Evolutionary conservation across 2,888 invertebrate species (phyloP).

Genomic region (Eupithecia tripunctaria): DNA sequence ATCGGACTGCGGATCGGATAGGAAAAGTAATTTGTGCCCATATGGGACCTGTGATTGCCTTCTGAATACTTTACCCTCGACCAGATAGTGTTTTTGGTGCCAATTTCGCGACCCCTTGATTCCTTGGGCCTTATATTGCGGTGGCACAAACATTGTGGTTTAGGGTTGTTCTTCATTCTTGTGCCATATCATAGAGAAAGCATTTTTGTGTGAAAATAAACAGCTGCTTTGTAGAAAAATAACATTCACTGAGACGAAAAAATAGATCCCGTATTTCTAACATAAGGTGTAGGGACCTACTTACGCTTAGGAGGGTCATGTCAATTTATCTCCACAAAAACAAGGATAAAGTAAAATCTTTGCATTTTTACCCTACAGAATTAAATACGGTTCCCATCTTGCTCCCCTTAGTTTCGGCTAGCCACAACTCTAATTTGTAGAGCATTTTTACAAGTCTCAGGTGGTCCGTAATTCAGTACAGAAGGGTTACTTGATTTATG

Average conservation of each 20-base stretch:
- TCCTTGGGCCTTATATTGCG: slow-evolving; percentile 64
- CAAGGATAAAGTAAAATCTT: neutral
- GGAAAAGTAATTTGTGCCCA: slow-evolving; percentile 83
- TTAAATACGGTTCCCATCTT: slow-evolving; percentile 25
- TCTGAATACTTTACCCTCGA: slow-evolving; percentile 72
- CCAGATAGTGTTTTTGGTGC: slow-evolving; percentile 72
- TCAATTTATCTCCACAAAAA: slow-evolving; percentile 2
- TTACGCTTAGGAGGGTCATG: neutral
- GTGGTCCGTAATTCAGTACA: slow-evolving; percentile 76
- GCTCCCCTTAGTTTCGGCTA: slow-evolving; percentile 49
- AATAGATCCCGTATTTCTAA: slow-evolving; percentile 1
- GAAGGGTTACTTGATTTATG: slow-evolving; percentile 83
- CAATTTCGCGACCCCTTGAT: slow-evolving; percentile 68
- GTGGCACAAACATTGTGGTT: slow-evolving; percentile 58
- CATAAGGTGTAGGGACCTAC: neutral
- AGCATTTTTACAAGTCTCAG: slow-evolving; percentile 82
- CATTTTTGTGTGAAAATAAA: slow-evolving; percentile 22
- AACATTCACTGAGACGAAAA: neutral
- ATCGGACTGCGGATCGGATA: slow-evolving; percentile 70
- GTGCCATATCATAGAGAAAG: neutral
- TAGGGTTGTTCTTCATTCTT: slow-evolving; percentile 39
- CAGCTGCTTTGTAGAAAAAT: slow-evolving; percentile 12
- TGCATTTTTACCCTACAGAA: slow-evolving; percentile 12
- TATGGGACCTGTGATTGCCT: slow-evolving; percentile 83
- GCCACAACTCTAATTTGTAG: slow-evolving; percentile 61